These are phyloP conservation scores for Serrognathus titanus DNA, from an alignment of 2,888 invertebrate genomes.

Conservation along the genomic window DNA sequence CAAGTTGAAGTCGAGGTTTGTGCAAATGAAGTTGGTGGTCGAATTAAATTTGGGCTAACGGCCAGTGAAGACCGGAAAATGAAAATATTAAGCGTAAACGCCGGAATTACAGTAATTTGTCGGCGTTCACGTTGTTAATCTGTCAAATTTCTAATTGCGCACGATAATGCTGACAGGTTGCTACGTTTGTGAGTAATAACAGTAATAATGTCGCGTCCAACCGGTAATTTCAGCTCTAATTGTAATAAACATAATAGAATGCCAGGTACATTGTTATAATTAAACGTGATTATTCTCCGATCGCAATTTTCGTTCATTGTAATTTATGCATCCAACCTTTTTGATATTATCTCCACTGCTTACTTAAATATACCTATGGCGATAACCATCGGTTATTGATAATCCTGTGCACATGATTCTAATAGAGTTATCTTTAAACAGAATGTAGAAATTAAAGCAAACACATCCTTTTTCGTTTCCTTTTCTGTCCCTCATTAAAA, in stretches of 20 bases:
- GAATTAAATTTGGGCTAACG: too few species aligned
- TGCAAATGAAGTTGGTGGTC: too few species aligned
- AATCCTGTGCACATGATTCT: too few species aligned
- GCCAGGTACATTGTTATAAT: not conserved
- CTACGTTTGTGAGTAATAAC: not conserved
- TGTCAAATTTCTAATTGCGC: constrained; percentile 1
- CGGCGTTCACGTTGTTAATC: not conserved
- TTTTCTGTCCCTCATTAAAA: too few species aligned
- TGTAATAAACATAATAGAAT: not conserved
- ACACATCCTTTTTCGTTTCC: too few species aligned
- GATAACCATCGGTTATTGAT: too few species aligned
- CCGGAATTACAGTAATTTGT: not conserved
- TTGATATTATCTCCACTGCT: not conserved
- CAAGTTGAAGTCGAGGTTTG: too few species aligned
- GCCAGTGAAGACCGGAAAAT: too few species aligned
- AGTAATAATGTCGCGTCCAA: not conserved
- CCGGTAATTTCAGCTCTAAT: not conserved
- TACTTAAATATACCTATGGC: too few species aligned
- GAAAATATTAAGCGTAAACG: not conserved
- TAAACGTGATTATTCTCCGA: not conserved
- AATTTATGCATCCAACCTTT: not conserved
- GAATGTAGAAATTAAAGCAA: too few species aligned
- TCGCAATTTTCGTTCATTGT: not conserved
- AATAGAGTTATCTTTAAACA: too few species aligned
- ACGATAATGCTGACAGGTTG: not conserved